These are phyloP conservation scores for Lota lota DNA, from an alignment of 2,113 vertebrate species.

Conservation along the genomic window DNA sequence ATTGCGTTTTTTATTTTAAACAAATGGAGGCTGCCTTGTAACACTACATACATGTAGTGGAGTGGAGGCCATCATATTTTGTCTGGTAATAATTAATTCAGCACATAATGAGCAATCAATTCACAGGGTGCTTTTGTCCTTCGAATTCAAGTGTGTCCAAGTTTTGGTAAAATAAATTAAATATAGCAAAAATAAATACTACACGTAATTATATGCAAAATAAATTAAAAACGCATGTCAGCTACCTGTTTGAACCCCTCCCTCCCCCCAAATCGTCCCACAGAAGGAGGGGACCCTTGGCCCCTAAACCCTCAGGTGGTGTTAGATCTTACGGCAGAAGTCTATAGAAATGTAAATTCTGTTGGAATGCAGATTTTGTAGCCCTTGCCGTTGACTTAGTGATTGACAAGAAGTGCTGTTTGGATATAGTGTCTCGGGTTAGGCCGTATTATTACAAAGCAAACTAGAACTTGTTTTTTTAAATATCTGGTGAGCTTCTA, in stretches of 20 bases:
- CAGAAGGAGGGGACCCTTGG: conserved; percentile 30
- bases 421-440: conserved; percentile 23
- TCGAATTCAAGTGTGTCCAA: conserved; percentile 46
- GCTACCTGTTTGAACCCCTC: conserved; percentile 1
- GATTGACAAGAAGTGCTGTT: conserved; percentile 50
- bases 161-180: conserved; percentile 55
- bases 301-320: conserved; percentile 14
- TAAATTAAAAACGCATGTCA: conserved; percentile 64
- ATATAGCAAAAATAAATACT: conserved; percentile 69
- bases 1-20: conserved; percentile 3
- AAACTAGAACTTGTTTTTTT: conserved; percentile 42
- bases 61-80: conserved; percentile 23
- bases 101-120: background rate
- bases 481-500: conserved; percentile 55
- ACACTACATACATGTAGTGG: conserved; percentile 26
- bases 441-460: conserved; percentile 54
- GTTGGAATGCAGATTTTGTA: conserved; percentile 68
- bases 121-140: background rate
- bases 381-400: conserved; percentile 52
- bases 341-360: conserved; percentile 27
- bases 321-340: conserved; percentile 51
- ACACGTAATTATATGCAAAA: conserved; percentile 59
- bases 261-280: background rate
- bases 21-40: conserved; percentile 20
- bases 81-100: conserved; percentile 18